A percentile compares a stretch with the other conserved stretches of the same genome.
Conservation (phyloP, 1,140 invertebrate species). For the Heterodera carotae region DNA sequence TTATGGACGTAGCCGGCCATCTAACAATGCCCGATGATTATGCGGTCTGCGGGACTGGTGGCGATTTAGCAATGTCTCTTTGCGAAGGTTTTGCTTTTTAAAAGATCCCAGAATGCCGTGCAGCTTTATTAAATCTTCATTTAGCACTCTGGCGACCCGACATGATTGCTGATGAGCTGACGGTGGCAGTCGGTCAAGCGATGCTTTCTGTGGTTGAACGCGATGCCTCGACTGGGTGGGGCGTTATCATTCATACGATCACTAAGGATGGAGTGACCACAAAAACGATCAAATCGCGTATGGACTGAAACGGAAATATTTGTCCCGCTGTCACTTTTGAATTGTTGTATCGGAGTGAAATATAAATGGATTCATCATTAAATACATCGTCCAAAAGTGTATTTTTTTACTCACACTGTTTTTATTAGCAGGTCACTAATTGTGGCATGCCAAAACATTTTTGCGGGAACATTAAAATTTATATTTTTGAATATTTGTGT, state of each 20-base stretch:
- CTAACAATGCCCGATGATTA: slow-evolving; percentile 79
- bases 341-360: not conserved
- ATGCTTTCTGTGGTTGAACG: slow-evolving; percentile 92
- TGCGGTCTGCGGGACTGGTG: slow-evolving; percentile 88
- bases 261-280: slow-evolving; percentile 63
- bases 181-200: slow-evolving; percentile 94
- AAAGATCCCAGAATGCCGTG: too few species aligned
- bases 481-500: too few species aligned
- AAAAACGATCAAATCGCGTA: slow-evolving; percentile 61
- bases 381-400: too few species aligned
- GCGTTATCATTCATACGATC: slow-evolving; percentile 91
- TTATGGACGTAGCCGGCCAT: slow-evolving; percentile 87
- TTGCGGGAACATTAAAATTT: too few species aligned
- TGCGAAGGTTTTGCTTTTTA: slow-evolving; percentile 82
- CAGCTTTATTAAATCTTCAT: too few species aligned
- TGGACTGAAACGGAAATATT: slow-evolving; percentile 55
- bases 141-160: slow-evolving; percentile 59
- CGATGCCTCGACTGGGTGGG: slow-evolving; percentile 97
- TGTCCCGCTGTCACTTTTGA: slow-evolving; percentile 13
- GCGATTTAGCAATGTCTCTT: slow-evolving; percentile 92
- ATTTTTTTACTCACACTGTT: too few species aligned
- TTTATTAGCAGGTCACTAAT: too few species aligned
- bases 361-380: too few species aligned
- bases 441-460: too few species aligned
- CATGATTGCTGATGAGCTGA: slow-evolving; percentile 82